Percentiles rank a stretch among this genome's conserved stretches.
phyloP scores from a whole-genome alignment of 2,888 invertebrate species.

The Sinotaia quadrata region DNA sequence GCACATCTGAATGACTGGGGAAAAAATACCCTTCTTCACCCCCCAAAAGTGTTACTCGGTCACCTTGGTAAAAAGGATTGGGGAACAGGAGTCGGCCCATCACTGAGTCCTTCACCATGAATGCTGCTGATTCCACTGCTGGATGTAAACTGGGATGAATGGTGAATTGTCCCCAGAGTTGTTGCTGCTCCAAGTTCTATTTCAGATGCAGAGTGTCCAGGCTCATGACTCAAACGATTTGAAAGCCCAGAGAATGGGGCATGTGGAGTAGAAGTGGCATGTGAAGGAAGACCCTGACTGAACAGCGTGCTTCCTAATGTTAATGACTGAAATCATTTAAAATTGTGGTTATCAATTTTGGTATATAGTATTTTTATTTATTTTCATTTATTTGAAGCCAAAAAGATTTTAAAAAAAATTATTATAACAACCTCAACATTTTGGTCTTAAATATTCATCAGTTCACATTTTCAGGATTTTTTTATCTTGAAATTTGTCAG shows the following conservation, averaged over 20 bases:
- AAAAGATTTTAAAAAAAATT: no score
- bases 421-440: no score
- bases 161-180: constrained; percentile 32
- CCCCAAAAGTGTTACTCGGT: background rate
- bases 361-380: no score
- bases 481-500: no score
- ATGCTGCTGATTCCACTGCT: constrained; percentile 70
- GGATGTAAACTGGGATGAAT: constrained; percentile 35
- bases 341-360: no score
- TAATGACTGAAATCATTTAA: constrained; percentile 29
- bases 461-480: no score
- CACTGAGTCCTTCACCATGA: constrained; percentile 51
- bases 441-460: no score
- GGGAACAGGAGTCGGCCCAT: constrained; percentile 56
- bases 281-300: constrained; percentile 46
- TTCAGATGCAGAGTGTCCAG: constrained; percentile 13
- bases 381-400: no score
- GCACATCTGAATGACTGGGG: background rate
- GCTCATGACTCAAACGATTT: constrained; percentile 18
- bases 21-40: background rate
- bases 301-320: constrained; percentile 43
- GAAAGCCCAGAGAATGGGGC: constrained; percentile 35
- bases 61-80: constrained; percentile 65
- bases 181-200: constrained; percentile 19
- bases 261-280: constrained; percentile 63